Evolutionary conservation across 2,797 vertebrate genomes (phyloP).

Genomic region (Gymnothorax javanicus): DNA sequence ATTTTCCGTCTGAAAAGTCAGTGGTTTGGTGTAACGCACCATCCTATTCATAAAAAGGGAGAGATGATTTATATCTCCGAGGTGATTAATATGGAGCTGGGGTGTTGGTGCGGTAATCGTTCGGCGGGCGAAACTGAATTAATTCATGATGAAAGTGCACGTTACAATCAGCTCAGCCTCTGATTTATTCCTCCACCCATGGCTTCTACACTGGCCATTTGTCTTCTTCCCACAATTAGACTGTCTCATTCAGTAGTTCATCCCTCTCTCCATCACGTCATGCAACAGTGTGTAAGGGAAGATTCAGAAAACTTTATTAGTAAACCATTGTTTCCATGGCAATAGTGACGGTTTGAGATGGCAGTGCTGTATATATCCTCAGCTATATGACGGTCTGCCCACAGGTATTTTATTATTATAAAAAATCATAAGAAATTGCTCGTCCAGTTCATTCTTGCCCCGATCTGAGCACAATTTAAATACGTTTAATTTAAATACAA

Average conservation of each 20-base stretch:
- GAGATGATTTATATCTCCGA: slow-evolving; percentile 13
- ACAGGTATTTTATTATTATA: not conserved
- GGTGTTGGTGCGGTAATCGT: not conserved
- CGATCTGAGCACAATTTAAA: too few species aligned
- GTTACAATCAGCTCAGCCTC: slow-evolving; percentile 24
- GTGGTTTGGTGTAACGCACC: not conserved
- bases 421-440: not conserved
- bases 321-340: slow-evolving; percentile 10
- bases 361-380: not conserved
- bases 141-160: slow-evolving; percentile 30
- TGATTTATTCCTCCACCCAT: slow-evolving; percentile 21
- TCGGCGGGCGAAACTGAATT: slow-evolving; percentile 19
- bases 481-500: not conserved
- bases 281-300: not conserved
- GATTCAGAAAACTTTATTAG: slow-evolving; percentile 8
- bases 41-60: slow-evolving; percentile 3
- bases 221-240: slow-evolving; percentile 28
- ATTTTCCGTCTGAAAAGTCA: slow-evolving; percentile 6
- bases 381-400: not conserved
- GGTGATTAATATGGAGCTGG: slow-evolving; percentile 11
- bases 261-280: slow-evolving; percentile 1
- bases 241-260: slow-evolving; percentile 23
- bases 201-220: slow-evolving; percentile 17
- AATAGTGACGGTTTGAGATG: not conserved
- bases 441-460: not conserved